Conservation (phyloP, 1,140 invertebrate genomes). For the Cyrtorhinus lividipennis region DNA sequence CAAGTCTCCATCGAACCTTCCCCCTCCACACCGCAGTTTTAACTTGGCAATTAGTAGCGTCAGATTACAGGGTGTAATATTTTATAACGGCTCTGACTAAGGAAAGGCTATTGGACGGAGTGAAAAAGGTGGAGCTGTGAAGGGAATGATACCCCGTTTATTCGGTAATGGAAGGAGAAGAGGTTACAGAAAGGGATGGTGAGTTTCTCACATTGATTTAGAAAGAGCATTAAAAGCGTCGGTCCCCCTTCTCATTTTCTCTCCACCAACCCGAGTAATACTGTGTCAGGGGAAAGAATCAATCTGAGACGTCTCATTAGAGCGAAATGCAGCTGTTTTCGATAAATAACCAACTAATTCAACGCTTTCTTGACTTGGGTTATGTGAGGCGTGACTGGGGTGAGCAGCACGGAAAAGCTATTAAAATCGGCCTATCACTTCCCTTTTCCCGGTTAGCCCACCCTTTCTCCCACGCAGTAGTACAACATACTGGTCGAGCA, state of each 20-base stretch:
- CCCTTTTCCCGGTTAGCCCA: too few species aligned
- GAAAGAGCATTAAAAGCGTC: not conserved
- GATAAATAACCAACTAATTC: not conserved
- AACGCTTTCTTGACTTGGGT: not conserved
- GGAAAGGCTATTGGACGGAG: not conserved
- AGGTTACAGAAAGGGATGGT: not conserved
- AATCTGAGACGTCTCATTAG: too few species aligned
- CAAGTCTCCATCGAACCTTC: not conserved
- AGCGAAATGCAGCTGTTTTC: not conserved
- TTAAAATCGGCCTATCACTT: too few species aligned
- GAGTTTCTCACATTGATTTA: not conserved
- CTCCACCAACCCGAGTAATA: not conserved
- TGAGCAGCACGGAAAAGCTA: too few species aligned
- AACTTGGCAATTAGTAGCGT: constrained; percentile 14
- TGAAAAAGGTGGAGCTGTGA: not conserved
- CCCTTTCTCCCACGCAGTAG: too few species aligned
- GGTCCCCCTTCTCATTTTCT: not conserved
- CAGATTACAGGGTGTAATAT: constrained; percentile 13
- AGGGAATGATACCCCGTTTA: not conserved
- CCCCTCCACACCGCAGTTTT: not conserved
- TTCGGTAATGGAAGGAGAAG: constrained; percentile 1
- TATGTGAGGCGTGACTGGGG: too few species aligned
- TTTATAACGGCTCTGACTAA: constrained; percentile 1
- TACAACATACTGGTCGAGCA: too few species aligned
- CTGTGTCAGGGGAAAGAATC: not conserved